These are phyloP conservation scores for Zaprionus lachaisei DNA, from an alignment of 1,140 invertebrate genomes.

Conservation along the genomic window DNA sequence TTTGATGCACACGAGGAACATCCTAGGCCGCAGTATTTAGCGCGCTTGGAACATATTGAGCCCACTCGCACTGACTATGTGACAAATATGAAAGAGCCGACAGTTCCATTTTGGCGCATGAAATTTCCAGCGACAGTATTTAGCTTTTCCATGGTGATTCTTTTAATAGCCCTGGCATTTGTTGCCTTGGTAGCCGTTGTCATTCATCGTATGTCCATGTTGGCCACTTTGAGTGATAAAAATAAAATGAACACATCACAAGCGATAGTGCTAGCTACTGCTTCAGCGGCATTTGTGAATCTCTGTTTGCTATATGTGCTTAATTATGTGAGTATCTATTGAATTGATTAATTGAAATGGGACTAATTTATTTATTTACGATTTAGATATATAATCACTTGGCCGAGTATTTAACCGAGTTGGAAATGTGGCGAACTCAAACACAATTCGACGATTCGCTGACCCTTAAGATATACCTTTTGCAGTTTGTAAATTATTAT, in stretches of 20 bases:
- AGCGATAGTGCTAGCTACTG: conserved; percentile 92
- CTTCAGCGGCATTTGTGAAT: conserved; percentile 94
- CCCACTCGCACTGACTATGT: conserved; percentile 86
- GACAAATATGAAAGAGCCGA: conserved; percentile 92
- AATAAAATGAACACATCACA: conserved; percentile 89
- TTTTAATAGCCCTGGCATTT: conserved; percentile 92
- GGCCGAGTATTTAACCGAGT: conserved; percentile 96
- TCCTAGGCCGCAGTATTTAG: conserved; percentile 92
- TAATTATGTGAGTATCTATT: conserved; percentile 89
- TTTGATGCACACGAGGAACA: conserved; percentile 95
- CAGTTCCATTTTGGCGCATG: conserved; percentile 95
- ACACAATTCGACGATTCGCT: conserved; percentile 99
- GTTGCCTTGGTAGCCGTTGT: conserved; percentile 95
- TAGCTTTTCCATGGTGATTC: conserved; percentile 92
- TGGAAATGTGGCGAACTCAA: conserved; percentile 97
- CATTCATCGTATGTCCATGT: conserved; percentile 94
- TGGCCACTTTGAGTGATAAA: conserved; percentile 89
- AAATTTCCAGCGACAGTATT: conserved; percentile 92
- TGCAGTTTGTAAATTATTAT: conserved; percentile 99
- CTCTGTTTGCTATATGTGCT: conserved; percentile 93
- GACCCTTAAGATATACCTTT: conserved; percentile 97
- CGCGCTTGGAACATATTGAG: conserved; percentile 90
- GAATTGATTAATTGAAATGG: neutral
- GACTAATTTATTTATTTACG: neutral
- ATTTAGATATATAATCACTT: conserved; percentile 93